These are phyloP conservation scores for Oreonectes daqikongensis DNA, from an alignment of 2,797 vertebrate species.

Conservation along the genomic window DNA sequence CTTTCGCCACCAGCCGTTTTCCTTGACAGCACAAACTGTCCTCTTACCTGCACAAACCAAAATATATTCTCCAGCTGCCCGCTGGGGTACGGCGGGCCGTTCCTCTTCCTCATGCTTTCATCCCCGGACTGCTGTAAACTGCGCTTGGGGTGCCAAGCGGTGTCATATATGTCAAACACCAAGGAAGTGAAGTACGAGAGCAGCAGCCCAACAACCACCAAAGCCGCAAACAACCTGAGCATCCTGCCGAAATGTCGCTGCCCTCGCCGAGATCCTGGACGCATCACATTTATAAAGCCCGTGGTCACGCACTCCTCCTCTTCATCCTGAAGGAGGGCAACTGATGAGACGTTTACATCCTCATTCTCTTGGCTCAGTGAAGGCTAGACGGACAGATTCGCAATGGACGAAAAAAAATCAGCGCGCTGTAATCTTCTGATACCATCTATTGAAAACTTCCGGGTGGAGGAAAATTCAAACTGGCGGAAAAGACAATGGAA, in stretches of 20 bases:
- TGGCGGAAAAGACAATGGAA: neutral
- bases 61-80: conserved; percentile 78
- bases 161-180: conserved; percentile 81
- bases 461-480: conserved; percentile 15
- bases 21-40: neutral
- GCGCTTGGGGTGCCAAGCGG: conserved; percentile 75
- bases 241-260: conserved; percentile 65
- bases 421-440: conserved; percentile 20
- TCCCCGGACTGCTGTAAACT: conserved; percentile 65
- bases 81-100: conserved; percentile 76
- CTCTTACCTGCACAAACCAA: conserved; percentile 91
- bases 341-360: neutral
- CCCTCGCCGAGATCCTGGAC: conserved; percentile 2
- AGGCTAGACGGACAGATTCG: neutral
- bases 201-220: conserved; percentile 76
- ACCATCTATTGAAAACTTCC: conserved; percentile 42
- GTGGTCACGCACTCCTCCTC: conserved; percentile 1
- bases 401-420: neutral
- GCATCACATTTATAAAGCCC: neutral
- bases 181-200: conserved; percentile 79
- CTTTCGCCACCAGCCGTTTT: neutral
- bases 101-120: conserved; percentile 43
- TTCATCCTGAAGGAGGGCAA: neutral
- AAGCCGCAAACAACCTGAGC: conserved; percentile 75
- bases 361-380: neutral